phyloP scores from a whole-genome alignment of 2,797 vertebrate species.

The Staurois parvus region DNA sequence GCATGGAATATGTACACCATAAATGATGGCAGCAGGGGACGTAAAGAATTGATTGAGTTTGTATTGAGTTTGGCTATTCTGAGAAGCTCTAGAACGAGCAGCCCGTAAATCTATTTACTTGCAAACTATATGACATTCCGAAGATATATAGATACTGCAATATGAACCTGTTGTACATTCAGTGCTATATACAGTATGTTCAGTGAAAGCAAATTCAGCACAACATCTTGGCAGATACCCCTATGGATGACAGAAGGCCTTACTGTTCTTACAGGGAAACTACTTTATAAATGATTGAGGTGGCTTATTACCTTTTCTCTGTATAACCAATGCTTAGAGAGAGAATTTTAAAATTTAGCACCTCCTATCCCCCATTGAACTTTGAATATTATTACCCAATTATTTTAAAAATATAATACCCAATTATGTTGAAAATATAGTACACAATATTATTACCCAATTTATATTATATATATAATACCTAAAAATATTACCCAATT shows the following conservation, averaged over 20 bases:
- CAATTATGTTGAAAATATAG: too few species aligned
- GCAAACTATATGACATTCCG: background rate
- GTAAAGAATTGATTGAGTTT: background rate
- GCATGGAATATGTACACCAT: background rate
- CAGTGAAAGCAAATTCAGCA: background rate
- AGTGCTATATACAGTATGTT: background rate
- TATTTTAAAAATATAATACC: too few species aligned
- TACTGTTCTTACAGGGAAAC: background rate
- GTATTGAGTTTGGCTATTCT: background rate
- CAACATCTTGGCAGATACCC: background rate
- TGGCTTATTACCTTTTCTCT: too few species aligned
- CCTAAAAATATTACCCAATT: too few species aligned
- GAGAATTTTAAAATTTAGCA: too few species aligned
- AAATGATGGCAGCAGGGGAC: background rate
- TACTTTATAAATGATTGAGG: too few species aligned
- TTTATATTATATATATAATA: too few species aligned
- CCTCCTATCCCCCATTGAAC: too few species aligned
- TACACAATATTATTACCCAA: too few species aligned
- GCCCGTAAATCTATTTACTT: background rate
- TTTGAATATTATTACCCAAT: too few species aligned
- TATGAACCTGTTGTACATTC: background rate
- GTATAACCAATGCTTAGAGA: too few species aligned
- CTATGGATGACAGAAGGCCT: background rate
- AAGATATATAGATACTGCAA: background rate
- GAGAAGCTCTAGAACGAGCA: background rate